A percentile compares a stretch with the other conserved stretches of the same genome.
Conservation (phyloP, 1,140 invertebrate species). For the Oryzaephilus surinamensis region DNA sequence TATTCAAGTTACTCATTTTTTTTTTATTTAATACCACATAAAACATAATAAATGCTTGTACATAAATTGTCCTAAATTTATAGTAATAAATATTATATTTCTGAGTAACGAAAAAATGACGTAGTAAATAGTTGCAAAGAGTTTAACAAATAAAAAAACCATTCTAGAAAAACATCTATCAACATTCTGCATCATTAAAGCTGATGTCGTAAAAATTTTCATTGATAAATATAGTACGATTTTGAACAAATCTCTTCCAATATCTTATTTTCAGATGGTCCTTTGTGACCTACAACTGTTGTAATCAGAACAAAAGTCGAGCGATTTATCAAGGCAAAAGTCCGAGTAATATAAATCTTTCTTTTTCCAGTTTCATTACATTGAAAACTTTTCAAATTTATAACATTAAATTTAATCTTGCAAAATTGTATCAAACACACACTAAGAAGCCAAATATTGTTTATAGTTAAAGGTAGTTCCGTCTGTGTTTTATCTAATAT, state of each 20-base stretch:
- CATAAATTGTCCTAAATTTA: not conserved
- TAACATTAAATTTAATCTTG: too few species aligned
- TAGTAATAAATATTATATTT: too few species aligned
- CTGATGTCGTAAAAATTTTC: slow-evolving; percentile 14
- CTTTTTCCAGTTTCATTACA: slow-evolving; percentile 20
- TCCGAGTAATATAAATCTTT: too few species aligned
- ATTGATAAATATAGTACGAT: slow-evolving; percentile 21
- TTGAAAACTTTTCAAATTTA: too few species aligned
- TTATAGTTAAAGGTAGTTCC: too few species aligned
- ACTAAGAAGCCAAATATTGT: too few species aligned
- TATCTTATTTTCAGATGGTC: slow-evolving; percentile 18
- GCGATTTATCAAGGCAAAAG: slow-evolving; percentile 19
- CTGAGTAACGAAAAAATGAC: too few species aligned
- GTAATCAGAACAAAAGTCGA: slow-evolving; percentile 22
- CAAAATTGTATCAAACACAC: too few species aligned
- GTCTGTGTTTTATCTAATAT: too few species aligned
- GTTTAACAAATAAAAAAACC: too few species aligned
- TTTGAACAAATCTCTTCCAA: slow-evolving; percentile 17
- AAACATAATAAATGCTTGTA: slow-evolving; percentile 2
- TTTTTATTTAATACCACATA: not conserved
- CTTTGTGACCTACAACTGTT: slow-evolving; percentile 15
- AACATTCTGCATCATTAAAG: slow-evolving; percentile 7
- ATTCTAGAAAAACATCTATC: not conserved
- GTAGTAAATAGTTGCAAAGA: too few species aligned
- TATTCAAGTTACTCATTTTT: not conserved